These are phyloP conservation scores for Phainopepla nitens DNA, from an alignment of 2,113 vertebrate species.

Conservation along the genomic window DNA sequence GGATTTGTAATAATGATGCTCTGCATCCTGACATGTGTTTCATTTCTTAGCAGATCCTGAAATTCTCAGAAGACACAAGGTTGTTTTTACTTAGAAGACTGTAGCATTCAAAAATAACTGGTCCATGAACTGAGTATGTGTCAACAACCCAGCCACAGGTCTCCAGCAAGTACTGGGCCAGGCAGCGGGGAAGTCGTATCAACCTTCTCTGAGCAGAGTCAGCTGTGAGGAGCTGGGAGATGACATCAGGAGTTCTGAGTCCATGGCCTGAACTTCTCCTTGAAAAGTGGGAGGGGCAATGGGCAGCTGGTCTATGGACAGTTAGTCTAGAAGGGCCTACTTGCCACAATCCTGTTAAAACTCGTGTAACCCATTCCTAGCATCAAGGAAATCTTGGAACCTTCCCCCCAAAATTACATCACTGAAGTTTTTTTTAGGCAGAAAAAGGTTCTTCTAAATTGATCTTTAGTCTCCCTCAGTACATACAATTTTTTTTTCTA, in stretches of 20 bases:
- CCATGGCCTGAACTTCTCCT: slow-evolving; percentile 55
- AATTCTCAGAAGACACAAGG: background rate
- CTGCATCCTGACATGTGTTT: background rate
- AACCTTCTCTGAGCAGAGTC: background rate
- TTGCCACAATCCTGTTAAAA: slow-evolving; percentile 13
- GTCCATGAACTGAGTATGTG: background rate
- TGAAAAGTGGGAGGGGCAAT: background rate
- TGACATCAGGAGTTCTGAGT: slow-evolving; percentile 49
- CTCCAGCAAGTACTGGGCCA: background rate
- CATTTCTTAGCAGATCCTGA: background rate
- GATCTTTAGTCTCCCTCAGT: background rate
- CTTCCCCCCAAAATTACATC: background rate
- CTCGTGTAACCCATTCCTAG: background rate
- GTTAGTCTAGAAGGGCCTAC: slow-evolving; percentile 36
- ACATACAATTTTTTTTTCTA: background rate
- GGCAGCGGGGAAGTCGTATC: fast-evolving
- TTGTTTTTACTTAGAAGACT: background rate
- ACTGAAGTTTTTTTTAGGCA: background rate
- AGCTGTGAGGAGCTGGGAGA: background rate
- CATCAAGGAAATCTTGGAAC: background rate
- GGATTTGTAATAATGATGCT: background rate
- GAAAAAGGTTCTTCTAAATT: background rate
- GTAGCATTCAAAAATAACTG: background rate
- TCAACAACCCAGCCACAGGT: background rate
- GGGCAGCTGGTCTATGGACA: background rate